Evolutionary conservation across 1,140 invertebrate genomes (phyloP).

Genomic region (Caenorhabditis remanei): DNA sequence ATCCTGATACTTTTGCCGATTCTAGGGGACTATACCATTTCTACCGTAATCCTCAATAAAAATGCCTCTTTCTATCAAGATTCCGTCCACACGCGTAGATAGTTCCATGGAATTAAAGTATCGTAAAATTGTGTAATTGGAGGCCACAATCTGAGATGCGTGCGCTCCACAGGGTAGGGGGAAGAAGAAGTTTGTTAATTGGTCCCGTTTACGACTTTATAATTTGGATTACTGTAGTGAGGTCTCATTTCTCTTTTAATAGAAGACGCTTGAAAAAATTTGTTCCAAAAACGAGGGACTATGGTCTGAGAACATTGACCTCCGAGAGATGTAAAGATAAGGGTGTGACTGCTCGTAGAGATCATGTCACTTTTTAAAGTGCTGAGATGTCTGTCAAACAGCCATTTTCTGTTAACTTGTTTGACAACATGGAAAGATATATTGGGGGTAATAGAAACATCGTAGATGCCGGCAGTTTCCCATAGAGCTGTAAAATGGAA

Average conservation of each 20-base stretch:
- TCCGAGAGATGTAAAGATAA: background rate
- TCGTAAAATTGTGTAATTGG: conserved; percentile 54
- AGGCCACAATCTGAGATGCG: conserved; percentile 18
- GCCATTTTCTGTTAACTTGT: conserved; percentile 17
- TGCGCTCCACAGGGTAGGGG: background rate
- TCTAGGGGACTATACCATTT: background rate
- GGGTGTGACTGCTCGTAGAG: background rate
- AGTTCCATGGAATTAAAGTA: conserved; percentile 45
- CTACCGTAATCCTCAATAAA: background rate
- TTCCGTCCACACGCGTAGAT: background rate
- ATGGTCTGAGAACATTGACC: background rate
- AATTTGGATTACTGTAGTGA: conserved; percentile 46
- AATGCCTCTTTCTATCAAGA: too few species aligned
- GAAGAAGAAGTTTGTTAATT: conserved; percentile 47
- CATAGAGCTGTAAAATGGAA: conserved; percentile 50
- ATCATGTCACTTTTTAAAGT: background rate
- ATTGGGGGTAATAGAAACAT: background rate
- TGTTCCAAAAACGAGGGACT: background rate
- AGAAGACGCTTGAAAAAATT: background rate
- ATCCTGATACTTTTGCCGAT: background rate
- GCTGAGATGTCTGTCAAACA: background rate
- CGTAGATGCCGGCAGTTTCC: conserved; percentile 18
- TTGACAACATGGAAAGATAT: conserved; percentile 30
- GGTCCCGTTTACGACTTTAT: conserved; percentile 38
- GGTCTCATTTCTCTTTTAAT: background rate